Base-by-base conservation (phyloP, 2,888 invertebrate genomes). In the Drosophila pegasa region DNA sequence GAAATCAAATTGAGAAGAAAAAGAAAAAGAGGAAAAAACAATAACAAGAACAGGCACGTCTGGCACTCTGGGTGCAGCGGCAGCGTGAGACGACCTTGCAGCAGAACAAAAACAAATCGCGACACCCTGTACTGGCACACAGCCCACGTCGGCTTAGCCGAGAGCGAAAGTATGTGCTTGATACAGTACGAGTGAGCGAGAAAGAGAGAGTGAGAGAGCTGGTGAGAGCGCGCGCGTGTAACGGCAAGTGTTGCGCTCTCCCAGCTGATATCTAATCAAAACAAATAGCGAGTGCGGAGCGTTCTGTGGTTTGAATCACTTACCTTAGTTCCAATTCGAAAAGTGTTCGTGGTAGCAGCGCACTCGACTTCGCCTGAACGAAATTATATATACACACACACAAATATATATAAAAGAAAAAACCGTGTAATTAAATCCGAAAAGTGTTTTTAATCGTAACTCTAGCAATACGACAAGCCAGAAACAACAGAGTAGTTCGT, bases 181-280 rank as follows among this genome's bases (percentile, higher is more conserved):
- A 20, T 31, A 43, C 31, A 25, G 9, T 10, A 14, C 3, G 31
- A 22, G 27, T 7, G 25, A 12, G 27, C 27, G 38, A 16, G 31
- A 31, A 7, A 8, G 33, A 18, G 10, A 14, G 25, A 3, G 38
- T n/a, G 6, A 10, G 35, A n/a, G 40, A n/a, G 35, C 16, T 27
- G 2, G 64, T 18, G 20, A 14, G 38, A n/a, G 31, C 18, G 37
- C 14, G 35, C 14, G 20, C n/a, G 37, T n/a, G 33, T 20, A 37
- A 35, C 52, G 56, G 54, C 33, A 60, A 48, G 37, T 35, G 48
- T 43, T 57, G 22, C 48, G 52, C 70, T 47, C 47, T 48, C 70
- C 43, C 79, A 70, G 61, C 66, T 77, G 88, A 63, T 83, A 84
- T 83, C 83, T 83, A 84, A 83, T 83, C 83, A 83, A 87, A 88